phyloP scores from a whole-genome alignment of 2,888 invertebrate species.

The Lochmaea capreae region DNA sequence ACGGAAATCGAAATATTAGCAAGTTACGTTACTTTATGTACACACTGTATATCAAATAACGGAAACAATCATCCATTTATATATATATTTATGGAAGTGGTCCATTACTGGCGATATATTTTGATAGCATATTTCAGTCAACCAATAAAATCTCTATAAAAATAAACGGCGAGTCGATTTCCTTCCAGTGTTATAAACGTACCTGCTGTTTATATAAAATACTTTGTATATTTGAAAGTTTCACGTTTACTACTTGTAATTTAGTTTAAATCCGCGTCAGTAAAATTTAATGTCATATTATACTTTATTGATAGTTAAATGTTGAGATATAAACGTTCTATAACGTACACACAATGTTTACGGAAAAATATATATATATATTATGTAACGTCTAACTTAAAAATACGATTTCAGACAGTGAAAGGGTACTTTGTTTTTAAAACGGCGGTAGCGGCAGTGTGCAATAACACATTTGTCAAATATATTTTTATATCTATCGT shows the following conservation, averaged over 20 bases:
- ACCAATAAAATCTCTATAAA: slow-evolving; percentile 28
- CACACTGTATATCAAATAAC: background rate
- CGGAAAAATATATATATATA: slow-evolving; percentile 11
- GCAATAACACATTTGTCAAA: slow-evolving; percentile 32
- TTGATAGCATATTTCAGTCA: slow-evolving; percentile 28
- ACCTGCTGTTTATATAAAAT: slow-evolving; percentile 42
- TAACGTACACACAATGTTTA: slow-evolving; percentile 29
- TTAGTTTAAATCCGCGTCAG: slow-evolving; percentile 45
- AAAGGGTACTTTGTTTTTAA: slow-evolving; percentile 26
- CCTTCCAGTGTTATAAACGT: slow-evolving; percentile 22
- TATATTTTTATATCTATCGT: slow-evolving; percentile 20
- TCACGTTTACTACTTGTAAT: slow-evolving; percentile 44
- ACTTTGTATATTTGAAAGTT: slow-evolving; percentile 47
- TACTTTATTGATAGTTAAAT: slow-evolving; percentile 53
- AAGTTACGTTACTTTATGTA: too few relatives aligned
- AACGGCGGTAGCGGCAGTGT: slow-evolving; percentile 10
- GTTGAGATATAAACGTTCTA: slow-evolving; percentile 31
- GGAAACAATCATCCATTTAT: background rate
- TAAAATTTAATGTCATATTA: slow-evolving; percentile 53
- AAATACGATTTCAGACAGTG: slow-evolving; percentile 28
- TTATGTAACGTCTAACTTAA: slow-evolving; percentile 21
- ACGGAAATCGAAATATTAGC: too few relatives aligned
- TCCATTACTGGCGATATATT: slow-evolving; percentile 21
- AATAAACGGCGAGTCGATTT: slow-evolving; percentile 27
- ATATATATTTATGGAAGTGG: slow-evolving; percentile 16